Evolutionary conservation across 2,888 invertebrate species (phyloP).

Genomic region (Anthophora plumipes): DNA sequence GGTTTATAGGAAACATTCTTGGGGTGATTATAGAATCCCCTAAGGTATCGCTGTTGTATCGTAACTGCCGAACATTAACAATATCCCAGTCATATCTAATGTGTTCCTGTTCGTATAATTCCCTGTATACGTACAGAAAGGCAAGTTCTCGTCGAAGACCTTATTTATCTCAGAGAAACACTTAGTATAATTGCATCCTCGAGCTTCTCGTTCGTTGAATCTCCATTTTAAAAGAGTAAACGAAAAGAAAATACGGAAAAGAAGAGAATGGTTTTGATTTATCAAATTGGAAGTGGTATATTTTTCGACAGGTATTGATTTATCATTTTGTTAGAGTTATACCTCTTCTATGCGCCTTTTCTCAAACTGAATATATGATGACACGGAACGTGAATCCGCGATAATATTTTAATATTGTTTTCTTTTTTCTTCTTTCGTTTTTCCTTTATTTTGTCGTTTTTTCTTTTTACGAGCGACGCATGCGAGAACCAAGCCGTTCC

Average conservation of each 20-base stretch:
- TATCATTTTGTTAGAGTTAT: too few relatives aligned
- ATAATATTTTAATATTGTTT: constrained; percentile 57
- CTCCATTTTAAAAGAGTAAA: too few relatives aligned
- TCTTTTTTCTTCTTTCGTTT: background rate
- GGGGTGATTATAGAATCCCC: background rate
- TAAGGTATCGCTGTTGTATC: too few relatives aligned
- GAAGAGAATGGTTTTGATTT: background rate
- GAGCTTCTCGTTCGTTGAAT: too few relatives aligned
- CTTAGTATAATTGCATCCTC: too few relatives aligned
- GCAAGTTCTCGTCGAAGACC: background rate
- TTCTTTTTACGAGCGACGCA: constrained; percentile 16
- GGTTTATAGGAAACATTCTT: background rate
- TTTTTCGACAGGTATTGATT: constrained; percentile 3
- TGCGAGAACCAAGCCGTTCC: constrained; percentile 28
- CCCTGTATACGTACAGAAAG: too few relatives aligned
- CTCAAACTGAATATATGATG: constrained; percentile 27
- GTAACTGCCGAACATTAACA: too few relatives aligned
- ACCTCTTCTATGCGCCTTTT: background rate
- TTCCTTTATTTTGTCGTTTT: background rate
- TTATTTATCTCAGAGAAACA: background rate
- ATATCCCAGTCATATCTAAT: too few relatives aligned
- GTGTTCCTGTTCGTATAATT: too few relatives aligned
- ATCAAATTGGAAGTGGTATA: too few relatives aligned
- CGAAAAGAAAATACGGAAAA: too few relatives aligned
- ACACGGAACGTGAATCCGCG: constrained; percentile 31